Evolutionary conservation across 2,113 vertebrate genomes (phyloP), one percentile per base, ranked within the genome.

Genomic region (Fregetta grallaria): DNA sequence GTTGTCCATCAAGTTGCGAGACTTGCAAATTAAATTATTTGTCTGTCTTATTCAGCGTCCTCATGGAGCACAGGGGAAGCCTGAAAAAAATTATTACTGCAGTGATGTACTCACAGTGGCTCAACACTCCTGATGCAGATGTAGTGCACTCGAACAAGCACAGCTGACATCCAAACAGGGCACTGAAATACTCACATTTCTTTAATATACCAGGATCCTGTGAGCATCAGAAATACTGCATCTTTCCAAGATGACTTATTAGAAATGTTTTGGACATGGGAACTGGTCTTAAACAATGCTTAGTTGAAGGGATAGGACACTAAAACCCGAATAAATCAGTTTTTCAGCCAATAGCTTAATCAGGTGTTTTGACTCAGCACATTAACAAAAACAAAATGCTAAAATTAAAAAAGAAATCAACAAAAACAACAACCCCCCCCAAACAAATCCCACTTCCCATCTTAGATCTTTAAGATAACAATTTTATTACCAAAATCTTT

Each of bases 131-230:
- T 81, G 68, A 44, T 49, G 65, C 36, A 94, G 78, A 83, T 83
- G 79, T 49, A 71, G 45, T 26, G 73, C 65, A 81, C 86, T 59
- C 4, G 4, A 83, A 84, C 19, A 93, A 81, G 88, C 73, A 75
- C 80, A 94, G 87, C 61, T 90, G 73, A 82, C 77, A 78, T 59
- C 91, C 70, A 91, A 81, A 90, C 21, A 81, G 44, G n/a, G 47
- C n/a, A 94, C 36, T 52, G 44, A 91, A 93, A 92, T 56, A 93
- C 36, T 81, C 72, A 79, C n/a, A 72, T 86, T 59, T 93, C 71
- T 88, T 73, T 90, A 86, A 63, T 6, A n/a, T 36, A 90, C n/a
- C 71, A 55, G 67, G 58, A 88, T 66, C 59, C 63, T 56, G 56
- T 73, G 79, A 93, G 88, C 88, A 96, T 58, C 71, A 93, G 50